Evolutionary conservation across 2,113 vertebrate genomes (phyloP).

Genomic region (Passer montanus): DNA sequence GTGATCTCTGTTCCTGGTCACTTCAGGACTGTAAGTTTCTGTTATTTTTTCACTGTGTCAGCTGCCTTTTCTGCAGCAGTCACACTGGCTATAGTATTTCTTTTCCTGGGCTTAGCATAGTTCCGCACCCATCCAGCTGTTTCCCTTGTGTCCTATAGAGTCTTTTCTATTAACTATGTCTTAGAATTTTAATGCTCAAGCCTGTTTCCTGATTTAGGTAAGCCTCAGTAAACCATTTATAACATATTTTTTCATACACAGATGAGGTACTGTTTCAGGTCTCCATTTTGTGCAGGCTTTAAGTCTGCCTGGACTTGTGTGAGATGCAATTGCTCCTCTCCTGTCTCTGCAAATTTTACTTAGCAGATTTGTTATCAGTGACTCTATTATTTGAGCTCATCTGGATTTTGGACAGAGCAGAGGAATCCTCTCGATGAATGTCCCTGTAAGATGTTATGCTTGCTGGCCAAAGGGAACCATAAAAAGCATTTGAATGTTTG

Average conservation of each 20-base stretch:
- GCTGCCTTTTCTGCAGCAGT: constrained; percentile 51
- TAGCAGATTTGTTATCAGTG: background rate
- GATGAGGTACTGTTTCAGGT: constrained; percentile 41
- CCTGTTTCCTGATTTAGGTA: constrained; percentile 75
- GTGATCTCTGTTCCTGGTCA: constrained; percentile 39
- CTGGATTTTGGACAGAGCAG: background rate
- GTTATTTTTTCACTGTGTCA: constrained; percentile 29
- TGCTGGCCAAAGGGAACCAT: background rate
- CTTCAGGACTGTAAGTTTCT: constrained; percentile 52
- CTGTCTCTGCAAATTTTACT: background rate
- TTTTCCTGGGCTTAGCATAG: constrained; percentile 32
- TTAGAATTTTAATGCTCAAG: constrained; percentile 77
- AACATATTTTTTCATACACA: constrained; percentile 73
- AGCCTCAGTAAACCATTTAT: constrained; percentile 72
- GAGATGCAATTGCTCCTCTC: background rate
- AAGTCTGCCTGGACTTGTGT: constrained; percentile 26
- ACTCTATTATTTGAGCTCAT: background rate
- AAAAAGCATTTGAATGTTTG: background rate
- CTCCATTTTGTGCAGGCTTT: constrained; percentile 51
- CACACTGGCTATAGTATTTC: constrained; percentile 38
- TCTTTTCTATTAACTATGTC: constrained; percentile 72
- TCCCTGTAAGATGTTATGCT: background rate
- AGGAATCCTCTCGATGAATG: background rate
- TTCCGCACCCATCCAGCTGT: constrained; percentile 55
- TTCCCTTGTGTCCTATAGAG: constrained; percentile 69